Conservation (phyloP, 2,113 vertebrate genomes). For the Orthonyx spaldingii region DNA sequence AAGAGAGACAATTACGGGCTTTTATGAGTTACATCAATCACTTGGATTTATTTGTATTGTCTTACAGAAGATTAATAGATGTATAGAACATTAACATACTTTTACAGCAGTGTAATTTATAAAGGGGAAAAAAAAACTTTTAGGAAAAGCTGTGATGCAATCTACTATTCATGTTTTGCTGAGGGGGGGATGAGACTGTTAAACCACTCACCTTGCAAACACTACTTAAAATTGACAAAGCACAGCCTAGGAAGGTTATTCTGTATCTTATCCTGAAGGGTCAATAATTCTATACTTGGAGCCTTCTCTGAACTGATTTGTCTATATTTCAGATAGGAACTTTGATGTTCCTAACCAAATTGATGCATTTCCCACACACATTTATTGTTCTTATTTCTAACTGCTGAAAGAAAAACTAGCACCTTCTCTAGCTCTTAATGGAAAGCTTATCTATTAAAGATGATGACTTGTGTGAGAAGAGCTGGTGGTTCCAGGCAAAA, state of each 20-base stretch:
- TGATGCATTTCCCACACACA: neutral
- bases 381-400: slow-evolving; percentile 31
- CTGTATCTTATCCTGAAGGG: neutral
- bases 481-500: neutral
- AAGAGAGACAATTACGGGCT: neutral
- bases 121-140: neutral
- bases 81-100: neutral
- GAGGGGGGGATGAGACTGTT: neutral
- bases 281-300: slow-evolving; percentile 40
- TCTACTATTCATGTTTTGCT: neutral
- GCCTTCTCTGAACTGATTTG: neutral
- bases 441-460: slow-evolving; percentile 36
- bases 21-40: neutral
- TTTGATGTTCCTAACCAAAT: slow-evolving; percentile 36
- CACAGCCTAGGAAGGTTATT: neutral
- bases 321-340: neutral
- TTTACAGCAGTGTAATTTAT: neutral
- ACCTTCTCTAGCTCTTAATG: neutral
- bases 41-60: neutral
- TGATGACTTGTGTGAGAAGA: neutral
- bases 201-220: neutral
- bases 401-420: neutral
- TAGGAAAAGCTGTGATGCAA: neutral
- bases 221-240: slow-evolving; percentile 14
- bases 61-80: neutral